Conservation (phyloP, 2,113 vertebrate genomes). For the Neodon shergylaensis region DNA sequence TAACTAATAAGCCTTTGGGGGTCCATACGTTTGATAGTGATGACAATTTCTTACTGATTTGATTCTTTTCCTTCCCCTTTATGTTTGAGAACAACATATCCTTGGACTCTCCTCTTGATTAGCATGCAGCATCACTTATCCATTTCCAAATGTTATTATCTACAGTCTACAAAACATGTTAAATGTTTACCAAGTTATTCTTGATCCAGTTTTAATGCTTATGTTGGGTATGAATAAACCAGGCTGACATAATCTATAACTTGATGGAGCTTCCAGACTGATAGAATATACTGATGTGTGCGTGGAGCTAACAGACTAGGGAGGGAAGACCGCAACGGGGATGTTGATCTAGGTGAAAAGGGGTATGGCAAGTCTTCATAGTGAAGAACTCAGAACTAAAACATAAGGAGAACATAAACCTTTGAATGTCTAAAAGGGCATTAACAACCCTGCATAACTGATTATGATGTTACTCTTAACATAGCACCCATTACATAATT, state of each 20-base stretch:
- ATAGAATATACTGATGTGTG: not conserved
- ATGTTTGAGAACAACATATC: not conserved
- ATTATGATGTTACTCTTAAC: not conserved
- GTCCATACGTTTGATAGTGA: not conserved
- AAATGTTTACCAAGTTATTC: not conserved
- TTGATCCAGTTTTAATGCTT: not conserved
- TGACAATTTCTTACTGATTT: not conserved
- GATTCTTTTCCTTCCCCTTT: not conserved
- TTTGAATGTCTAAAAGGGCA: not conserved
- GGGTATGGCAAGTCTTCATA: not conserved
- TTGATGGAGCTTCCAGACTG: not conserved
- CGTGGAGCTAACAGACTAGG: not conserved
- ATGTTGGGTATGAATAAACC: not conserved
- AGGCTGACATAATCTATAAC: not conserved
- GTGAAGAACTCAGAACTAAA: not conserved
- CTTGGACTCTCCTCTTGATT: not conserved
- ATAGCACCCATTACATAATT: not conserved
- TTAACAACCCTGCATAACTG: not conserved
- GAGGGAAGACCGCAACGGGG: not conserved
- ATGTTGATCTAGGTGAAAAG: not conserved
- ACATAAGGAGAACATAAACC: not conserved
- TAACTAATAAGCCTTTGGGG: not conserved
- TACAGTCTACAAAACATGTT: not conserved
- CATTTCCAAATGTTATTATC: not conserved
- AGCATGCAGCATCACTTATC: not conserved